phyloP scores from a whole-genome alignment of 2,113 vertebrate genomes.

The Heteronetta atricapilla region DNA sequence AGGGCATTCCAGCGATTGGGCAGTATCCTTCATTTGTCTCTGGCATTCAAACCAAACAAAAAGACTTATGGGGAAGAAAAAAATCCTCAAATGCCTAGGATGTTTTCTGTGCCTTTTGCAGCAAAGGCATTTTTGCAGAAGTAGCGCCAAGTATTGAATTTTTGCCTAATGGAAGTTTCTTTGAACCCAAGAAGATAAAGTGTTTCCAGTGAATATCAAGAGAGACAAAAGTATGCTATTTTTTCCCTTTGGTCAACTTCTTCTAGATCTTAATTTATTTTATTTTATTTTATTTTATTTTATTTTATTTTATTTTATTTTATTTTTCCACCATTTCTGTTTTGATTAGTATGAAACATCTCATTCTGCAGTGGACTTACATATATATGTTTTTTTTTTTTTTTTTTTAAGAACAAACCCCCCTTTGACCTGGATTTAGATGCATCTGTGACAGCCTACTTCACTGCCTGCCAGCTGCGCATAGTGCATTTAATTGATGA shows the following conservation, averaged over 20 bases:
- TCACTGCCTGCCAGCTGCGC: constrained; percentile 71
- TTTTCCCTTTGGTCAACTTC: constrained; percentile 20
- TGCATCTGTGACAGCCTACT: constrained; percentile 67
- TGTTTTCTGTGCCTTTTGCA: not conserved
- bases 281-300: too few relatives aligned
- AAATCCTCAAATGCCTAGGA: not conserved
- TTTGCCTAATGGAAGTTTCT: constrained; percentile 42
- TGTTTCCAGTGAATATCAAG: constrained; percentile 5
- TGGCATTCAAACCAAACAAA: constrained; percentile 5
- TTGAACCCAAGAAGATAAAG: constrained; percentile 27
- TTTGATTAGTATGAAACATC: constrained; percentile 37
- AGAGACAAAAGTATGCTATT: not conserved
- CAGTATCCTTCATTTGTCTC: not conserved
- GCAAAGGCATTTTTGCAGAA: constrained; percentile 16
- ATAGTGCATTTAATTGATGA: constrained; percentile 72
- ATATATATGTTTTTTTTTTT: not conserved
- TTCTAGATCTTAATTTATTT: not conserved
- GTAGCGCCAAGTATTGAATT: not conserved
- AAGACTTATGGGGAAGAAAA: not conserved
- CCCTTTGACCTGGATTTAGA: constrained; percentile 71
- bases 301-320: not conserved
- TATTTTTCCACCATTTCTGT: constrained; percentile 13
- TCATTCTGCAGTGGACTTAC: not conserved
- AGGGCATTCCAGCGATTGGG: constrained; percentile 10
- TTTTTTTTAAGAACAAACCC: constrained; percentile 43